Conservation (phyloP, 30 jellyfish, hydroid and myxozoan genomes). For the Cassiopea xamachana region DNA sequence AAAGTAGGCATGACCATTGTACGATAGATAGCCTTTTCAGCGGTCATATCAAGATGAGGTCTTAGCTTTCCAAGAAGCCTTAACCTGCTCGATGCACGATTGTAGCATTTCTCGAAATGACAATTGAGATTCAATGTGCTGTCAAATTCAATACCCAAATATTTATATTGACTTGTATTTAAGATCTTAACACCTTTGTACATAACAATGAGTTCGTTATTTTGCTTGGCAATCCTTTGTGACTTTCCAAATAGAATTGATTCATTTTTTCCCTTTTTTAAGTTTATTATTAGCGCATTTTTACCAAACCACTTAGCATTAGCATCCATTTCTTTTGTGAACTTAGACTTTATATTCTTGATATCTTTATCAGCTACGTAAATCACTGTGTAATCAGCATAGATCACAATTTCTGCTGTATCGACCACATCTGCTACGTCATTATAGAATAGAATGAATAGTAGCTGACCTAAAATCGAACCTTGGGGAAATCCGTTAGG, state of each 20-base stretch:
- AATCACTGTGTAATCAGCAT: background rate
- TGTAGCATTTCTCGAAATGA: slow-evolving; percentile 25
- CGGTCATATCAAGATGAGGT: background rate
- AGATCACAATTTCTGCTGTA: background rate
- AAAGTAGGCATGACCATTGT: slow-evolving; percentile 35
- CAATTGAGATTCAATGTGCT: slow-evolving; percentile 8
- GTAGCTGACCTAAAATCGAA: too few species aligned
- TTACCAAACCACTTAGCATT: too few species aligned
- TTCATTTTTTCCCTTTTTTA: background rate
- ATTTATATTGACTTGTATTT: slow-evolving; percentile 14
- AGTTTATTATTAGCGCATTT: too few species aligned
- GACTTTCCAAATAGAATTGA: slow-evolving; percentile 19
- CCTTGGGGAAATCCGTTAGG: too few species aligned
- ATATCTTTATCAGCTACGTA: background rate
- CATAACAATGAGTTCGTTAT: slow-evolving; percentile 1
- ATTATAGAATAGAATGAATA: too few species aligned
- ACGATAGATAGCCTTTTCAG: background rate
- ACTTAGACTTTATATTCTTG: background rate
- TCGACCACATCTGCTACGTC: background rate
- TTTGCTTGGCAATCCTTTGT: slow-evolving; percentile 28
- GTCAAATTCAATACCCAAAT: slow-evolving; percentile 31
- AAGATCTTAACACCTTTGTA: background rate
- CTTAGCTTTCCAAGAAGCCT: background rate
- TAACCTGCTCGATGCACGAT: slow-evolving; percentile 28
- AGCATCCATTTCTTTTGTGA: too few species aligned